Evolutionary conservation across 2,797 vertebrate genomes (phyloP).

Genomic region (Mallotus villosus): DNA sequence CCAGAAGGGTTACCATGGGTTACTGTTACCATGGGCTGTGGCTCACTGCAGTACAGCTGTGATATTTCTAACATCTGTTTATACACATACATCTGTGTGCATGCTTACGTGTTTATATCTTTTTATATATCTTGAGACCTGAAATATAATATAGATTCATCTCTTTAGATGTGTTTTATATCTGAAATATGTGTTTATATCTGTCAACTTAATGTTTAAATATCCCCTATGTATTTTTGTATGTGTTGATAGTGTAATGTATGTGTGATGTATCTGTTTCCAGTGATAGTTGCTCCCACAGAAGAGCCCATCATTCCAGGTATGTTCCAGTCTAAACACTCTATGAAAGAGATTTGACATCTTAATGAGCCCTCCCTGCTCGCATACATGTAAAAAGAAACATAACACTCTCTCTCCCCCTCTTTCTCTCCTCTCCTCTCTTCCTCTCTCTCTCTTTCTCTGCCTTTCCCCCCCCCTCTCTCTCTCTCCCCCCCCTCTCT

Average conservation of each 20-base stretch:
- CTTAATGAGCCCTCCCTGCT: not conserved
- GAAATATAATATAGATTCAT: too few species aligned
- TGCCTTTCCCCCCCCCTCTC: not conserved
- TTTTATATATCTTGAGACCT: too few species aligned
- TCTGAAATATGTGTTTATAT: too few species aligned
- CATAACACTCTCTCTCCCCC: not conserved
- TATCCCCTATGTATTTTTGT: too few species aligned
- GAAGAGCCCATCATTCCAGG: conserved; percentile 75
- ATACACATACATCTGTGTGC: too few species aligned
- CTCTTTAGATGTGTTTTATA: too few species aligned
- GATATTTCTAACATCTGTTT: too few species aligned
- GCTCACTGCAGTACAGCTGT: too few species aligned
- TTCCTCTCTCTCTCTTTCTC: not conserved
- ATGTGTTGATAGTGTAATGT: not conserved
- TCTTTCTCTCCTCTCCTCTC: not conserved
- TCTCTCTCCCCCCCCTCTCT: not conserved
- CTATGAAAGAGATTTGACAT: too few species aligned
- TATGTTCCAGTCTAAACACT: conserved; percentile 42
- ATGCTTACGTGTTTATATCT: too few species aligned
- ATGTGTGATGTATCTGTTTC: conserved; percentile 13
- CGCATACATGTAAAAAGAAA: not conserved
- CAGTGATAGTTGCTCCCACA: conserved; percentile 67
- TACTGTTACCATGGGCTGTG: too few species aligned
- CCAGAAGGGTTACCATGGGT: too few species aligned
- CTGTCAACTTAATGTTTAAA: not conserved